Conservation (phyloP, 2,113 vertebrate genomes). For the Nycticryphes semicollaris region DNA sequence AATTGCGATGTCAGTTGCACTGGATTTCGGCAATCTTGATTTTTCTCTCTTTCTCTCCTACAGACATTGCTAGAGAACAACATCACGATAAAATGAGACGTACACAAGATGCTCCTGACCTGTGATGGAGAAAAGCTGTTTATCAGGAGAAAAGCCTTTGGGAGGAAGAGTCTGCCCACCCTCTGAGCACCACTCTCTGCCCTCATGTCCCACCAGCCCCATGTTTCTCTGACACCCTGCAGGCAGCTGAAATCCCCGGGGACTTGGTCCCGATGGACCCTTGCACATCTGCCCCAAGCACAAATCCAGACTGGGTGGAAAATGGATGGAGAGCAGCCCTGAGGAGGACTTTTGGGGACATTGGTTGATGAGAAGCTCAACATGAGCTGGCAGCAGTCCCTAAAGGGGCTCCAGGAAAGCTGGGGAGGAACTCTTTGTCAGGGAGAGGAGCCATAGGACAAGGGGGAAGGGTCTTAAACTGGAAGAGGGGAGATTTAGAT, state of each 20-base stretch:
- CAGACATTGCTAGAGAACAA: rapidly evolving
- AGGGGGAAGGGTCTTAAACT: no score
- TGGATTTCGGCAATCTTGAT: rapidly evolving
- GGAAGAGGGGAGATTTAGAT: no score
- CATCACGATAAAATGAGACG: rapidly evolving
- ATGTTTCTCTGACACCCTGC: rapidly evolving
- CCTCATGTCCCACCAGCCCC: background rate
- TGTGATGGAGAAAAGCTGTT: background rate
- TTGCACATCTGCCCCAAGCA: background rate
- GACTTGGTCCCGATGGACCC: rapidly evolving
- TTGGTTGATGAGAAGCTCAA: background rate
- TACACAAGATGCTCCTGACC: rapidly evolving
- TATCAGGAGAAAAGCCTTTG: background rate
- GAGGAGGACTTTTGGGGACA: background rate
- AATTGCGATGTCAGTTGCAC: background rate
- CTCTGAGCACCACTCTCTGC: background rate
- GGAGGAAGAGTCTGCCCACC: background rate
- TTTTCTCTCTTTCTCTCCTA: background rate
- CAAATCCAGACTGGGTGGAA: background rate
- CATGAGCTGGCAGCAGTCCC: background rate
- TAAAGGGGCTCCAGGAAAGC: no score
- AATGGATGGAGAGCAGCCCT: background rate
- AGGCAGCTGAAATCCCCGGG: background rate
- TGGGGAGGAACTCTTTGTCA: no score
- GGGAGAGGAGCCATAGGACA: no score